Evolutionary conservation across 2,797 vertebrate genomes (phyloP), one percentile per base, ranked within the genome.

Genomic region (Heterohyrax brucei): DNA sequence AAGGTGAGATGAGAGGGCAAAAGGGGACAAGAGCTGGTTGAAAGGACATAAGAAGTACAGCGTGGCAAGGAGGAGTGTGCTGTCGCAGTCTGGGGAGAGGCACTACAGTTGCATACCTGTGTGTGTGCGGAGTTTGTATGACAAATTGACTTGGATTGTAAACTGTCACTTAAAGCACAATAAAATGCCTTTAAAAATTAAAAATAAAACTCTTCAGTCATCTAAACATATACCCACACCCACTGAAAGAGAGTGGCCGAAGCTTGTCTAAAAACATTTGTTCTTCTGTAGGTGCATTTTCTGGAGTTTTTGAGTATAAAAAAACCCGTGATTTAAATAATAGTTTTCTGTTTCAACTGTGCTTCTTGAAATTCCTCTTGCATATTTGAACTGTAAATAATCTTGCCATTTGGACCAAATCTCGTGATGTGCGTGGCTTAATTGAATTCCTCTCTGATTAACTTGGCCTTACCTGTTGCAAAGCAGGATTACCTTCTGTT

Each of bases 371-470:
- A 9, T 97, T 96, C 28, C n/a, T 94, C 19, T 1, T 83, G 5
- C 53, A 22, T 96, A 97, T 97, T 79, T 62, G 95, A 95, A 77
- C 87, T 94, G 61, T 95, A 89, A 97, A 97, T 82, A 76, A 95
- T 87, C 92, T 86, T 90, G 16, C 96, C 78, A 75, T 89, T 93
- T 96, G 94, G 95, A 97, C 94, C 83, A 85, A 97, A 81, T 94
- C 97, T 88, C 14, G 64, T 97, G 96, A 97, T 96, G 79, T 92
- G 14, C 82, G 26, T 96, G 93, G 94, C 97, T 83, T 95, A 96
- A 97, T 94, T 86, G 84, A 97, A 97, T 97, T 97, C 0, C 79
- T 96, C 81, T 97, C 97, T 97, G 98, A 98, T 97, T 97, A 98
- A 95, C 93, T 77, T 39, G 82, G 76, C 85, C 61, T 94, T 94